Conservation (phyloP, 2,113 vertebrate species). For the Actinemys pallida region DNA sequence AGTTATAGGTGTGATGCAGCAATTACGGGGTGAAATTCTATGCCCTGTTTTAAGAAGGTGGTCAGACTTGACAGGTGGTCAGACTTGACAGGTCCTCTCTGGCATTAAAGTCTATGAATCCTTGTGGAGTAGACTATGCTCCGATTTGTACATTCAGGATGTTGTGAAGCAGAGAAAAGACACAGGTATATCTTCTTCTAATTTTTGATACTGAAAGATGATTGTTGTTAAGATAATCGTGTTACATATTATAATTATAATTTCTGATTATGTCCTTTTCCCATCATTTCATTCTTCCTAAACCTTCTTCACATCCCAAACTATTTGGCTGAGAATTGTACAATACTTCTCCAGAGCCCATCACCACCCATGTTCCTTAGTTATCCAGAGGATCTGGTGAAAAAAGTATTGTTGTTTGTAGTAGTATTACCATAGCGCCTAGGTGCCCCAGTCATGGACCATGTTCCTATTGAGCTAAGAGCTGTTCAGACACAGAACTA, state of each 20-base stretch:
- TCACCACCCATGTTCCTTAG: neutral
- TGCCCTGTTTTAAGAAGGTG: fast-evolving
- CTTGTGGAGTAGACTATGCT: neutral
- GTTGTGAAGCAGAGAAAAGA: neutral
- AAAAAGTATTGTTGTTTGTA: neutral
- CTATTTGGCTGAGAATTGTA: neutral
- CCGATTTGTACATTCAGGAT: neutral
- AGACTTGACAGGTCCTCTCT: neutral
- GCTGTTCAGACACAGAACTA: neutral
- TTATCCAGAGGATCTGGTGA: neutral
- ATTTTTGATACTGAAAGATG: neutral
- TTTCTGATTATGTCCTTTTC: neutral
- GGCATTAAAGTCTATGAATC: neutral
- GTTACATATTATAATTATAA: neutral
- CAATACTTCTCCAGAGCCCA: neutral
- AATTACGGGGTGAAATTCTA: neutral
- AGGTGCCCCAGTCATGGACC: neutral
- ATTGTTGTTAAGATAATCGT: neutral
- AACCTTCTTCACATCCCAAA: neutral
- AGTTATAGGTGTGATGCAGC: neutral
- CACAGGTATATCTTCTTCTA: neutral
- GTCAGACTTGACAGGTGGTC: neutral
- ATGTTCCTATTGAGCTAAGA: neutral
- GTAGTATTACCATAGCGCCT: neutral
- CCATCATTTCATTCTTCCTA: neutral